Evolutionary conservation across 2,113 vertebrate genomes (phyloP).

Genomic region (Jacana jacana): DNA sequence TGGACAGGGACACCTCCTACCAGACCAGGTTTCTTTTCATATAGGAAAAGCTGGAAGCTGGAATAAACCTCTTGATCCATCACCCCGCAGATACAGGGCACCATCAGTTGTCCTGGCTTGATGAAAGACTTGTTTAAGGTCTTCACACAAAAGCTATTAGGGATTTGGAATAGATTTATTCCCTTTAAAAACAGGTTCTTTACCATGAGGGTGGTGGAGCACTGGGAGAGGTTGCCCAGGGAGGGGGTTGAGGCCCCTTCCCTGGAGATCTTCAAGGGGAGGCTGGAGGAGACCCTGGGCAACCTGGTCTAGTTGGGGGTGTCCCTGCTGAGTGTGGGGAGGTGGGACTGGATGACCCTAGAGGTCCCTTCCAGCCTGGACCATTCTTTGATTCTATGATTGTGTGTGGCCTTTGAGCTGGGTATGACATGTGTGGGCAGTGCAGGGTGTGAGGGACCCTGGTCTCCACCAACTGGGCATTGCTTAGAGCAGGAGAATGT

Average conservation of each 20-base stretch:
- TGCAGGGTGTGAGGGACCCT: accelerated
- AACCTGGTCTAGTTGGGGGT: too few relatives aligned
- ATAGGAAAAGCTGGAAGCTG: background rate
- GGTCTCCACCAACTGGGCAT: accelerated
- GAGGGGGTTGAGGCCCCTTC: too few relatives aligned
- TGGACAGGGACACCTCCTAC: too few relatives aligned
- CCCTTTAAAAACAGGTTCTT: background rate
- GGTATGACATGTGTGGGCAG: accelerated
- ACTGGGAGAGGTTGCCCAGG: too few relatives aligned
- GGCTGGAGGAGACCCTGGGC: too few relatives aligned
- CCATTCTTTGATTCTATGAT: background rate
- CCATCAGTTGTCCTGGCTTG: background rate
- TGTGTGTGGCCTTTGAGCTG: too few relatives aligned
- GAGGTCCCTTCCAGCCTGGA: too few relatives aligned
- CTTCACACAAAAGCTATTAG: background rate
- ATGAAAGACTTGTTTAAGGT: background rate
- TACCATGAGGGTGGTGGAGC: too few relatives aligned
- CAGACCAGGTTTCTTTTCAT: background rate
- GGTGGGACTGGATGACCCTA: too few relatives aligned
- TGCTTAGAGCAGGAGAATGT: background rate
- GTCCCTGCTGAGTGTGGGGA: too few relatives aligned
- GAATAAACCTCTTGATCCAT: background rate
- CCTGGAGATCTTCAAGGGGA: too few relatives aligned
- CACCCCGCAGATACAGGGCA: background rate
- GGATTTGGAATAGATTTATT: background rate